Conservation (phyloP, 2,113 vertebrate species). For the Cyprinodon variegatus region DNA sequence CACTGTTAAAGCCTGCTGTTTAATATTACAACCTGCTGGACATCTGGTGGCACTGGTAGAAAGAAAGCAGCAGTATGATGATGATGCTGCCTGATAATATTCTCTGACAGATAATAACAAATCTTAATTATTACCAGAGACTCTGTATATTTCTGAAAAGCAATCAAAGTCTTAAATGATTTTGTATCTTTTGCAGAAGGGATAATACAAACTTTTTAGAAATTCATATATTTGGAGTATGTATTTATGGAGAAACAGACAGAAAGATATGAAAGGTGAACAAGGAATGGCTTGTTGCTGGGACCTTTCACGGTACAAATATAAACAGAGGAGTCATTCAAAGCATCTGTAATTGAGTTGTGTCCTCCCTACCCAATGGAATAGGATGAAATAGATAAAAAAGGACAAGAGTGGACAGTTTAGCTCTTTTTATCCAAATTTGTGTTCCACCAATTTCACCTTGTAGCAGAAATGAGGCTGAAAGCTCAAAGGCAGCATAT, state of each 20-base stretch:
- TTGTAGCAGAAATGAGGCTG: slow-evolving; percentile 55
- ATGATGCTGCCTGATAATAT: slow-evolving; percentile 24
- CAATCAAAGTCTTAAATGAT: background rate
- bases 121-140: slow-evolving; percentile 29
- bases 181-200: background rate
- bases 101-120: slow-evolving; percentile 43
- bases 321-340: too few relatives aligned
- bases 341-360: slow-evolving; percentile 49
- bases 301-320: too few relatives aligned
- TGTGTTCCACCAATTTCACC: slow-evolving; percentile 54
- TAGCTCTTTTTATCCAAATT: slow-evolving; percentile 38
- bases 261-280: too few relatives aligned
- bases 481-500: slow-evolving; percentile 70
- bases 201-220: background rate
- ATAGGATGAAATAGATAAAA: slow-evolving; percentile 36
- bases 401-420: slow-evolving; percentile 16
- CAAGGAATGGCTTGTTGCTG: too few relatives aligned
- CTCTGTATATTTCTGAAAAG: background rate
- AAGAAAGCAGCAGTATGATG: slow-evolving; percentile 34
- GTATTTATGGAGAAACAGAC: too few relatives aligned
- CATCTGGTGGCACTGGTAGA: slow-evolving; percentile 77
- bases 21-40: slow-evolving; percentile 76
- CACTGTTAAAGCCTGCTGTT: slow-evolving; percentile 78
- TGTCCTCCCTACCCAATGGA: slow-evolving; percentile 25
- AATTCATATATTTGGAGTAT: too few relatives aligned